Evolutionary conservation across 2,113 vertebrate genomes (phyloP).

Genomic region (Pachyramphus minor): DNA sequence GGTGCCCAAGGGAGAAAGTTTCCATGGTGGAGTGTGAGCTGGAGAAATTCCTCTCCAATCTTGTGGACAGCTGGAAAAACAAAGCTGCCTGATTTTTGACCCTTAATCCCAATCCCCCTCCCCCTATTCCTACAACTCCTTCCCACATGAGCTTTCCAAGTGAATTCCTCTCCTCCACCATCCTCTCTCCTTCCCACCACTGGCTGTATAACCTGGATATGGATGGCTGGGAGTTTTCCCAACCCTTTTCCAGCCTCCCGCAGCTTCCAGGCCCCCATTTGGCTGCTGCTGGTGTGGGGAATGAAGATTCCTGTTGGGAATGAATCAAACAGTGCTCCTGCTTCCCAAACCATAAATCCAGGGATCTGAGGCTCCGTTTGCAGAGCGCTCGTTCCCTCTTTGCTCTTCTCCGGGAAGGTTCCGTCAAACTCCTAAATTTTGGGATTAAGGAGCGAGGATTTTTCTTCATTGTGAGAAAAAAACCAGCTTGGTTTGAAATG

Average conservation of each 20-base stretch:
- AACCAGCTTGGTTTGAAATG: background rate
- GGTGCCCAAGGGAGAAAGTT: too few relatives aligned
- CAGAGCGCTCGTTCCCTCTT: background rate
- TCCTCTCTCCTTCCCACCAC: background rate
- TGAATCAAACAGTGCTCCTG: background rate
- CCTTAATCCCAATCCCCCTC: too few relatives aligned
- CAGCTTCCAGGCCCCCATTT: background rate
- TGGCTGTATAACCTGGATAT: background rate
- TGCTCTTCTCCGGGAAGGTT: background rate
- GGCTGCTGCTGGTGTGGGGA: background rate
- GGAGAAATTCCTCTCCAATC: background rate
- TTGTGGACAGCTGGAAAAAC: background rate
- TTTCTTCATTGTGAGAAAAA: background rate
- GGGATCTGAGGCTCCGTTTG: background rate
- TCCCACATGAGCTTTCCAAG: background rate
- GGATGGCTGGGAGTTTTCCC: background rate
- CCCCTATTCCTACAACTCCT: rapidly evolving
- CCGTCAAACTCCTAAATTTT: background rate
- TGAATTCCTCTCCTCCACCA: background rate
- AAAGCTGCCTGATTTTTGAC: background rate
- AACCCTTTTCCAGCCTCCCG: rapidly evolving
- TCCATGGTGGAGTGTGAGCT: background rate
- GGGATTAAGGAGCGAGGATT: background rate
- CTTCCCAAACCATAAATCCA: background rate
- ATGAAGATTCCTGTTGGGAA: background rate